Evolutionary conservation across 2,888 invertebrate species (phyloP).

Genomic region (Drosophila seclusa): DNA sequence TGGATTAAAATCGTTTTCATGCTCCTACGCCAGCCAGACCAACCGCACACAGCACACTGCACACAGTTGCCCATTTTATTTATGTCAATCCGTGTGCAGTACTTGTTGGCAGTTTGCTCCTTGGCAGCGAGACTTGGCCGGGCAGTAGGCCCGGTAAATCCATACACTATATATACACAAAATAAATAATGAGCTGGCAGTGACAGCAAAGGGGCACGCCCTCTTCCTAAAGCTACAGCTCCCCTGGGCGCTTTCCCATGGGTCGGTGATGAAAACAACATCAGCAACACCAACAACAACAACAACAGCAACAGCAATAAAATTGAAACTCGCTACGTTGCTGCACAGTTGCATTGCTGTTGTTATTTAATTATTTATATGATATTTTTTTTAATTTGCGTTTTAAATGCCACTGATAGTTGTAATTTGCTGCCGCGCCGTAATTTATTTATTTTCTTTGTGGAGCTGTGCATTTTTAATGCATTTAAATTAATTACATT

Average conservation of each 20-base stretch:
- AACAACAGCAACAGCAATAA: slow-evolving; percentile 5
- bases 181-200: slow-evolving; percentile 69
- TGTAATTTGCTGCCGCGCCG: slow-evolving; percentile 24
- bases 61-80: slow-evolving; percentile 65
- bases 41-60: slow-evolving; percentile 4
- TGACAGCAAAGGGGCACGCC: slow-evolving; percentile 51
- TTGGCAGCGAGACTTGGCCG: slow-evolving; percentile 31
- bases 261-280: slow-evolving; percentile 37
- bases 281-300: neutral
- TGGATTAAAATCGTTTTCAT: slow-evolving; percentile 67
- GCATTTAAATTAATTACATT: slow-evolving; percentile 76
- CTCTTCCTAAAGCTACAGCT: slow-evolving; percentile 33
- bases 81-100: slow-evolving; percentile 67
- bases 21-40: slow-evolving; percentile 46
- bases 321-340: slow-evolving; percentile 17
- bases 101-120: slow-evolving; percentile 41
- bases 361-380: slow-evolving; percentile 70
- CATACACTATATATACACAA: slow-evolving; percentile 27
- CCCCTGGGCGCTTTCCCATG: slow-evolving; percentile 3
- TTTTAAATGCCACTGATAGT: slow-evolving; percentile 62
- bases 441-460: slow-evolving; percentile 50
- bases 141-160: slow-evolving; percentile 55
- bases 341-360: slow-evolving; percentile 23
- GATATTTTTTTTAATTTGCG: slow-evolving; percentile 47
- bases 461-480: slow-evolving; percentile 55